Conservation (phyloP, 2,797 vertebrate species). For the Pseudopleuronectes americanus region DNA sequence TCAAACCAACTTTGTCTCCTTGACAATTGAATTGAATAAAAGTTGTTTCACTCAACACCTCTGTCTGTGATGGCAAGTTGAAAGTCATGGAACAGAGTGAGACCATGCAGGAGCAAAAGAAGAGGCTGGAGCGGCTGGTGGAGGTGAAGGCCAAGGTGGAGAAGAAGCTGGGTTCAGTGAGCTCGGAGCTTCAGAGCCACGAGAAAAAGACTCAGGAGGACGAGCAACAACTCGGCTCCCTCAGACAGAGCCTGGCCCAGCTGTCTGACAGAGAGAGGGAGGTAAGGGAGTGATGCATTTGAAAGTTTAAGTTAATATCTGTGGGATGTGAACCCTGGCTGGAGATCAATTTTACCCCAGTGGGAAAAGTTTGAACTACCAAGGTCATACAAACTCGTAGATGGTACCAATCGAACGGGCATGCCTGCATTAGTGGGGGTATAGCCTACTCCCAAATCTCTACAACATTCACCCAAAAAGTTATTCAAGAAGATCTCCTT, state of each 20-base stretch:
- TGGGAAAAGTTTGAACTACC: no score
- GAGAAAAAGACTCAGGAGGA: slow-evolving; percentile 81
- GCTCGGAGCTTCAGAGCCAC: slow-evolving; percentile 82
- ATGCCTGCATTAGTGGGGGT: no score
- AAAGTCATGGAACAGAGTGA: slow-evolving; percentile 89
- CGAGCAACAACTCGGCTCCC: slow-evolving; percentile 72
- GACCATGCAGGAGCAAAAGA: slow-evolving; percentile 86
- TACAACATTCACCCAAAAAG: no score
- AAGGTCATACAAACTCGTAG: no score
- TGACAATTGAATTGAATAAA: slow-evolving; percentile 21
- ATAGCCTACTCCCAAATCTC: no score
- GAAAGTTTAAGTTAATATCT: neutral
- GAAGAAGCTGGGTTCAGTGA: slow-evolving; percentile 80
- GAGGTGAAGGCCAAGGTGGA: slow-evolving; percentile 86
- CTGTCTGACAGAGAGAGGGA: slow-evolving; percentile 87
- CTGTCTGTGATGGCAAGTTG: slow-evolving; percentile 82
- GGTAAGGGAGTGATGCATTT: slow-evolving; percentile 62
- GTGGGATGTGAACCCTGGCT: no score
- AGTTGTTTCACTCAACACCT: slow-evolving; percentile 47
- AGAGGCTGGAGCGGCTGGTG: slow-evolving; percentile 84
- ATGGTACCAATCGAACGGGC: no score
- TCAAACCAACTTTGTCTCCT: neutral
- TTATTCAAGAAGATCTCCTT: no score
- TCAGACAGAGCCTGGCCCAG: slow-evolving; percentile 81
- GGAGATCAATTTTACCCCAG: no score